phyloP scores from a whole-genome alignment of 2,797 vertebrate species.

The Cetoscarus ocellatus region DNA sequence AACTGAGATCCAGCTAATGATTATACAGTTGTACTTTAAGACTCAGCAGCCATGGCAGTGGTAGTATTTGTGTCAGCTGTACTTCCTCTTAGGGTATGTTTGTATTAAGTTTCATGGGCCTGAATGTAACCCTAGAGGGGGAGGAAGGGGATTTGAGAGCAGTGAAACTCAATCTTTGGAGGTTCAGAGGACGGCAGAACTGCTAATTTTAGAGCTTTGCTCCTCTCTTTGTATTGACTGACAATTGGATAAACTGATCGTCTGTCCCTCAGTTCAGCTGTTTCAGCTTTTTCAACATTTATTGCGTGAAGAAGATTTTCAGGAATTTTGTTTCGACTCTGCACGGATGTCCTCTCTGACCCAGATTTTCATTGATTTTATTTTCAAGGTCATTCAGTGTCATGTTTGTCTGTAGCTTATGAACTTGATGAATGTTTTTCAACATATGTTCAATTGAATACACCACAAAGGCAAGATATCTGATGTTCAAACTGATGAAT shows the following conservation, averaged over 20 bases:
- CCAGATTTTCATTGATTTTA: no score
- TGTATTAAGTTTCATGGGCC: conserved; percentile 58
- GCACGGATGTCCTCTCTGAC: not conserved
- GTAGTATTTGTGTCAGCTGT: conserved; percentile 49
- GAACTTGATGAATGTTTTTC: no score
- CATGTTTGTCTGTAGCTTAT: no score
- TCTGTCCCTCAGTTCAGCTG: not conserved
- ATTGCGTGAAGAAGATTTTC: no score
- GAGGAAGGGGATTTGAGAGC: conserved; percentile 55
- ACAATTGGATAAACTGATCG: conserved; percentile 4
- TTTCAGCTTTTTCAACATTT: not conserved
- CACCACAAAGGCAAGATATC: no score
- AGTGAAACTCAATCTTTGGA: conserved; percentile 46
- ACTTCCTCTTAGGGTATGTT: conserved; percentile 43
- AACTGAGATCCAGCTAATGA: conserved; percentile 5
- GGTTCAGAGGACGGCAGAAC: not conserved
- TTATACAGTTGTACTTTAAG: not conserved
- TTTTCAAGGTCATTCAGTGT: no score
- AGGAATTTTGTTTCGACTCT: no score
- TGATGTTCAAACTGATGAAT: no score
- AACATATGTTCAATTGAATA: no score
- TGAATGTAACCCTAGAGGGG: conserved; percentile 54
- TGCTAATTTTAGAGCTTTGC: conserved; percentile 40
- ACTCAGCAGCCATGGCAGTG: conserved; percentile 21
- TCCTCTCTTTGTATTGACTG: conserved; percentile 4